A percentile compares a stretch with the other conserved stretches of the same genome.
These are phyloP conservation scores for Miltochrista miniata DNA, from an alignment of 2,888 invertebrate genomes.

Conservation along the genomic window DNA sequence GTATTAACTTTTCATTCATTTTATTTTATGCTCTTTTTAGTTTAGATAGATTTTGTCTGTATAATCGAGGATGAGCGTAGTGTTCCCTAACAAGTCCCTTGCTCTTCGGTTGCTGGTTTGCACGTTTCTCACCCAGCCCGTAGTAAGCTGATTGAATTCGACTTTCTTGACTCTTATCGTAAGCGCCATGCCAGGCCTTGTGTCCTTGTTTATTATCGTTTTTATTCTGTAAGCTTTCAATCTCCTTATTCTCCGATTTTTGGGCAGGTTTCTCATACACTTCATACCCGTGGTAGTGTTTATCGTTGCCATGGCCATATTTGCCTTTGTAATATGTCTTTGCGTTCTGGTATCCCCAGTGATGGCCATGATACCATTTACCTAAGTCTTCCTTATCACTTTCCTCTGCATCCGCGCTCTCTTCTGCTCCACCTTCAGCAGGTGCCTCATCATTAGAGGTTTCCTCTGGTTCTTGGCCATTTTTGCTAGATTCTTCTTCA, in stretches of 20 bases:
- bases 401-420: constrained; percentile 12
- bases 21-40: not conserved
- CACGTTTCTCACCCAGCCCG: not conserved
- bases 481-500: not conserved
- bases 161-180: constrained; percentile 17
- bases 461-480: not conserved
- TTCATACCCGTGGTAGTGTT: not conserved
- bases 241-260: constrained; percentile 5
- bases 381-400: constrained; percentile 12
- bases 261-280: not conserved
- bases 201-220: constrained; percentile 1
- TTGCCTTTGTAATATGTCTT: not conserved
- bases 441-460: not conserved
- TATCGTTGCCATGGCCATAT: not conserved
- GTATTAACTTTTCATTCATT: not conserved
- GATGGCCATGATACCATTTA: constrained; percentile 22
- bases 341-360: constrained; percentile 14
- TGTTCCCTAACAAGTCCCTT: constrained; percentile 12
- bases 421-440: not conserved
- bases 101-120: not conserved
- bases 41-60: constrained; percentile 13
- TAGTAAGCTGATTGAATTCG: constrained; percentile 17
- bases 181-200: too few species aligned
- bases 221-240: not conserved
- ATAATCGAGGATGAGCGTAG: constrained; percentile 28